A percentile compares a stretch with the other conserved stretches of the same genome.
Conservation (phyloP, 2,113 vertebrate species). For the Podilymbus podiceps region DNA sequence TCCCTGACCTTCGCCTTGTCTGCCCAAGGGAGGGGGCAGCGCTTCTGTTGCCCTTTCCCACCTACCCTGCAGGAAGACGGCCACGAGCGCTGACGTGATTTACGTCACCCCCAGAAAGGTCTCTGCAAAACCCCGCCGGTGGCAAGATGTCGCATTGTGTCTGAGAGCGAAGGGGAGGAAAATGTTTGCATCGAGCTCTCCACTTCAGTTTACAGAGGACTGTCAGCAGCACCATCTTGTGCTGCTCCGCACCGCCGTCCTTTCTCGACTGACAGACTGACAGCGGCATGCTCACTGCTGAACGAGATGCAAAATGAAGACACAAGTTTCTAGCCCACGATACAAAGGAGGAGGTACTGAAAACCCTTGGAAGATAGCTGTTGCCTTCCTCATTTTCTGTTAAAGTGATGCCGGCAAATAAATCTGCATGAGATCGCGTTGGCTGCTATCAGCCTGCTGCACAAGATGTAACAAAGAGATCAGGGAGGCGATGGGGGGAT, state of each 20-base stretch:
- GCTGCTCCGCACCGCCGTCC: background rate
- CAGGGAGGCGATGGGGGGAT: background rate
- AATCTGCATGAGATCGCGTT: rapidly evolving
- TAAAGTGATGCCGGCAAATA: background rate
- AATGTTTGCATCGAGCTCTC: background rate
- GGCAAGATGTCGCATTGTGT: background rate
- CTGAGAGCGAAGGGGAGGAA: background rate
- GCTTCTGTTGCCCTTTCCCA: background rate
- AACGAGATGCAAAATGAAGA: background rate
- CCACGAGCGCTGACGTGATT: background rate
- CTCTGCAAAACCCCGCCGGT: background rate
- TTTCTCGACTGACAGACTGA: background rate
- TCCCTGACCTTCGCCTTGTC: background rate
- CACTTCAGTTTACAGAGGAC: background rate
- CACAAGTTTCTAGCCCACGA: background rate
- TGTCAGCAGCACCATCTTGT: background rate
- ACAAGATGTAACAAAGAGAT: background rate
- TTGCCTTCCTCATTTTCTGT: background rate
- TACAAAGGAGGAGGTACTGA: background rate
- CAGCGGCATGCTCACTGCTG: rapidly evolving
- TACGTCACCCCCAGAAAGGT: background rate
- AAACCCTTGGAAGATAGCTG: background rate
- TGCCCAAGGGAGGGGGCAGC: background rate
- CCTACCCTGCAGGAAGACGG: background rate
- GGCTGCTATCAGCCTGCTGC: background rate